These are phyloP conservation scores for Muntiacus muntjak DNA, from an alignment of 2,113 vertebrate genomes.

Conservation along the genomic window DNA sequence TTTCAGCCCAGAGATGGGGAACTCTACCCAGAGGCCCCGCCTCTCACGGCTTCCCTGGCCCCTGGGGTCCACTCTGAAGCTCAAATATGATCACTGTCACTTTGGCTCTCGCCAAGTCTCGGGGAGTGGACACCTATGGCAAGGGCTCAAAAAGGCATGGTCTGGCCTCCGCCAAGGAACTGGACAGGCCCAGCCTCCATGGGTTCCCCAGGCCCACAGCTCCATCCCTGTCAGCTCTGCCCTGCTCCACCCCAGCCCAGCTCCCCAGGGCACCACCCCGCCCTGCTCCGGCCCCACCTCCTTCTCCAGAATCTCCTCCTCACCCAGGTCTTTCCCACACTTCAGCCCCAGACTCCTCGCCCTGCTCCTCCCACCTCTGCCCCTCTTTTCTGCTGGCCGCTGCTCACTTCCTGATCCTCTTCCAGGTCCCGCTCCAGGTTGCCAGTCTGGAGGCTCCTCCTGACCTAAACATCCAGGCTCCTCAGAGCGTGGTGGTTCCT, in stretches of 20 bases:
- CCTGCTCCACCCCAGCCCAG: neutral
- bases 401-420: neutral
- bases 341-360: neutral
- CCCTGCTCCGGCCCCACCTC: neutral
- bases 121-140: neutral
- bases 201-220: too few species aligned
- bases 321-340: neutral
- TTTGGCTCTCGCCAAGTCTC: neutral
- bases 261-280: too few species aligned
- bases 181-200: too few species aligned
- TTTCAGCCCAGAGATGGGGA: too few species aligned
- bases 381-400: neutral
- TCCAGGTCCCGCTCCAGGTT: rapidly evolving
- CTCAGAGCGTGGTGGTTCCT: rapidly evolving
- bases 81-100: neutral
- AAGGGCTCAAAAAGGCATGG: too few species aligned
- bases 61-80: neutral
- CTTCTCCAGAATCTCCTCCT: neutral
- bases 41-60: neutral
- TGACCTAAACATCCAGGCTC: too few species aligned
- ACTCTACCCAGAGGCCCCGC: rapidly evolving
- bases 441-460: neutral
- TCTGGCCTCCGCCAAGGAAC: neutral
- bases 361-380: neutral
- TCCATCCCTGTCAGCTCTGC: neutral